Base-by-base conservation (phyloP, 2,113 vertebrate species). In the Struthidea cinerea region DNA sequence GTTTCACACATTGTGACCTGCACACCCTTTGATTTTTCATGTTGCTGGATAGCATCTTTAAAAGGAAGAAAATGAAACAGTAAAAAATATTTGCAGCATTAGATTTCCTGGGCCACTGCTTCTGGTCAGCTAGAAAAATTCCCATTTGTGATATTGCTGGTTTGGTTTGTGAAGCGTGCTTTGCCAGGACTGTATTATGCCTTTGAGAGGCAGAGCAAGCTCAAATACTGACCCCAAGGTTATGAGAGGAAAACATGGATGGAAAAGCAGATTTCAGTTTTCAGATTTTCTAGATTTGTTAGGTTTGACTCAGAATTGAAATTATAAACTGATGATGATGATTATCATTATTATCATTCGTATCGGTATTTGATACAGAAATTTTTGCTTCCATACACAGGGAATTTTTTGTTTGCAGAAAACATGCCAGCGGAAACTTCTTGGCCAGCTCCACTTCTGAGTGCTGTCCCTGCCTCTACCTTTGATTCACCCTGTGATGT, bases 41-140 rank as follows among this genome's bases (percentile, higher is more conserved):
- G 42, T 75, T 90, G 33, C 59, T 85, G 5, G 68, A 41, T 59
- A 56, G 33, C 79, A 64, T 61, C 42, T 90, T 79, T 74, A 69
- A 67, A 87, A 92, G 35, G 20, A 28, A 89, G 87, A 88, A 89
- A 92, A 94, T 39, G 24, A 78, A 96, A 68, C 41, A 78, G 24
- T 75, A 80, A 86, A 90, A 89, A 57, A 18, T 76, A 61, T 64
- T 86, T 93, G 49, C 53, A 89, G n/a, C 30, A n/a, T 91, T 84
- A 87, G 50, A 94, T 94, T 96, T 93, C 64, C 42, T 89, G 67
- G 70, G 65, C 57, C 82, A 71, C 39, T 81, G 56, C 55, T 86
- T 94, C 59, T 88, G 57, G 46, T 78, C 50, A 85, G 47, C 37
- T 92, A 59, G 93, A 93, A 94, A 85, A 69, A 75, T 53, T 89